Conservation (phyloP, 2,888 invertebrate species). For the Phaonia tiefii region DNA sequence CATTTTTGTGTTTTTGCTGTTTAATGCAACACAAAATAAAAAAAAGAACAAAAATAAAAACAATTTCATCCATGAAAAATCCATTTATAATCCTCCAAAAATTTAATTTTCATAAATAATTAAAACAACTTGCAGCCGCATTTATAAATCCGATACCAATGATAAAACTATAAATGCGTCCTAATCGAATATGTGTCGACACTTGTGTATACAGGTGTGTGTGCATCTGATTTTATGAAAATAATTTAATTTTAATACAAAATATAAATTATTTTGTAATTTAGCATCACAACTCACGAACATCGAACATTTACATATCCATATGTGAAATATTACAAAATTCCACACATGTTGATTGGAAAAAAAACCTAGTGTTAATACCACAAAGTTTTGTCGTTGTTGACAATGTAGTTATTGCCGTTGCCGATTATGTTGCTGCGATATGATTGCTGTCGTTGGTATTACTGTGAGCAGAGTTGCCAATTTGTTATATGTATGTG, state of each 20-base stretch:
- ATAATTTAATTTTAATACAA: slow-evolving; percentile 11
- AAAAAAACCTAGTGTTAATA: slow-evolving; percentile 25
- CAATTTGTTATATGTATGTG: too few species aligned
- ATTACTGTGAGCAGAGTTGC: too few species aligned
- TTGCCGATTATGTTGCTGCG: not conserved
- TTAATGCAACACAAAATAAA: too few species aligned
- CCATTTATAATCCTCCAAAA: slow-evolving; percentile 44
- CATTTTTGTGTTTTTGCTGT: not conserved
- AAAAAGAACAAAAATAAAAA: too few species aligned
- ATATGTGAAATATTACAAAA: not conserved
- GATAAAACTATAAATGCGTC: slow-evolving; percentile 6
- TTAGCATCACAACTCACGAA: not conserved
- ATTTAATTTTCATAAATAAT: slow-evolving; percentile 43
- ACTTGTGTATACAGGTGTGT: slow-evolving; percentile 2
- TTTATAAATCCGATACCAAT: slow-evolving; percentile 24
- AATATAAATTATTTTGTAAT: not conserved
- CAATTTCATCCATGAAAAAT: slow-evolving; percentile 20
- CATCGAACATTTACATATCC: not conserved
- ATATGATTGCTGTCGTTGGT: not conserved
- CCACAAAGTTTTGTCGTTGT: slow-evolving; percentile 2
- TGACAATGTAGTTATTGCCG: not conserved
- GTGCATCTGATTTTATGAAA: slow-evolving; percentile 4
- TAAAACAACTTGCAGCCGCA: slow-evolving; percentile 40
- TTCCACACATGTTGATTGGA: slow-evolving; percentile 30
- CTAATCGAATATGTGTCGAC: not conserved